Conservation (phyloP, 2,797 vertebrate genomes). For the Meda fulgida region DNA sequence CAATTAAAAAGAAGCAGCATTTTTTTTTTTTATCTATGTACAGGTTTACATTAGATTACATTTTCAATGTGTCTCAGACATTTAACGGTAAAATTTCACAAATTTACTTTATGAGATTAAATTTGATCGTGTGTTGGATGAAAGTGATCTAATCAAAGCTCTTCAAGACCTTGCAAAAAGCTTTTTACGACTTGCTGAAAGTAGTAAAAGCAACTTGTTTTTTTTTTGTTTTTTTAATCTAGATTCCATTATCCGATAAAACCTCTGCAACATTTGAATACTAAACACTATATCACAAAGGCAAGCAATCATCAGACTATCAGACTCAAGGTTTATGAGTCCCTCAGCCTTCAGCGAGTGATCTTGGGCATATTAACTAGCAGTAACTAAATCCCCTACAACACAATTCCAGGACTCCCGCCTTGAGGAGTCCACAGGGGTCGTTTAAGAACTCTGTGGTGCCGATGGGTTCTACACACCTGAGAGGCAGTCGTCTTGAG, state of each 20-base stretch:
- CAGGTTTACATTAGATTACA: not conserved
- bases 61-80: not conserved
- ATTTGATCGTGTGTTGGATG: no score
- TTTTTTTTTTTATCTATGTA: not conserved
- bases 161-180: not conserved
- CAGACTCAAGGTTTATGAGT: constrained; percentile 44
- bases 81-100: not conserved
- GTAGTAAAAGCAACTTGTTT: constrained; percentile 27
- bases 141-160: constrained; percentile 1
- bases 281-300: constrained; percentile 41
- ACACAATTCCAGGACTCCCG: constrained; percentile 38
- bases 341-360: constrained; percentile 15
- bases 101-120: not conserved
- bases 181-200: constrained; percentile 17
- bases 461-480: constrained; percentile 68
- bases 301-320: constrained; percentile 45
- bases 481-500: constrained; percentile 82
- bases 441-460: constrained; percentile 3
- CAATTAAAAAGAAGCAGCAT: no score
- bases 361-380: constrained; percentile 36
- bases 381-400: constrained; percentile 13
- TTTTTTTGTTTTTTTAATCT: constrained; percentile 38
- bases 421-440: constrained; percentile 6
- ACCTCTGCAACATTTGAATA: constrained; percentile 63
- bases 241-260: constrained; percentile 46